Base-by-base conservation (phyloP, 2,797 vertebrate species). In the Falco naumanni region DNA sequence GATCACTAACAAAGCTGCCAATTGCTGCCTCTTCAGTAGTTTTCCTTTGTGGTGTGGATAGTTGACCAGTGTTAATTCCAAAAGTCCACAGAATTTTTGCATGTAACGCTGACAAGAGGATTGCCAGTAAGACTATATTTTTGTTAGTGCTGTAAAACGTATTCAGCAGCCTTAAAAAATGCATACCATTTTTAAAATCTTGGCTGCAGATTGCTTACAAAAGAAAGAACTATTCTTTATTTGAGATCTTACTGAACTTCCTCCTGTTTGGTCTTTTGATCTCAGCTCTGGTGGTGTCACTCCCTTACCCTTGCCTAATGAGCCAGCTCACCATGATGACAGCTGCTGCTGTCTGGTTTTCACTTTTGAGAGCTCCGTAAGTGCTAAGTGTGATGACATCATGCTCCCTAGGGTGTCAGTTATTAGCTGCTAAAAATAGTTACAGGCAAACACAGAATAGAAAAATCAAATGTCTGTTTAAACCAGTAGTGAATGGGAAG, bases 381-480 rank as follows among this genome's bases (percentile, higher is more conserved):
- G 95, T 69, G 85, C 39, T 25, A 96, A 84, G 93, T 51, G 66
- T 56, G 74, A 65, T 97, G 97, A 98, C 89, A 96, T 97, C 97
- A 97, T 54, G 28, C 93, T 96, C 96, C 96, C 96, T 56, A 87
- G 78, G 88, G 95, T 96, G 97, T 84, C 97, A 96, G 94, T 93
- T 96, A 97, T 96, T 90, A 96, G 93, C 65, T 87, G 96, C 97
- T 97, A 97, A 97, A 97, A 97, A 97, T 97, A 98, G 97, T 92
- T 95, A 89, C 88, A 94, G 92, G 90, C 93, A 92, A 97, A 92
- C 78, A 95, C 63, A 16, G 95, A 94, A 95, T 2, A 97, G 96
- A 96, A 97, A 96, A 97, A 93, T 93, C 88, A 89, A 97, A 93
- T 94, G 85, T 94, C 92, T 97, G 77, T 85, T 95, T 86, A 84